phyloP scores from a whole-genome alignment of 2,113 vertebrate genomes.

The Antechinus stuartii region DNA sequence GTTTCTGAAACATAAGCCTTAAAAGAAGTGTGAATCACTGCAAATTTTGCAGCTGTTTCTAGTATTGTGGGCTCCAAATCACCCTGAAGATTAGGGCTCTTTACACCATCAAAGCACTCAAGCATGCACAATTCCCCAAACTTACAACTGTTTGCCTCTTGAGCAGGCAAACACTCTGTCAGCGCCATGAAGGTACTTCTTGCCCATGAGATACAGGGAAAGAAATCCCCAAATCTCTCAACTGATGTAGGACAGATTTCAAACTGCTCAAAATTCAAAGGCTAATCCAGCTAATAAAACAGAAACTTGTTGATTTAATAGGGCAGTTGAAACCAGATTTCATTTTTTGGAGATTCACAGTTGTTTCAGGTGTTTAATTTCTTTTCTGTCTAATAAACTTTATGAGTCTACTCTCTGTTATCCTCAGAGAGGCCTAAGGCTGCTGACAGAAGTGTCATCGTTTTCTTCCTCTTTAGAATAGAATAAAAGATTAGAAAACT shows the following conservation, averaged over 20 bases:
- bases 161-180: not conserved
- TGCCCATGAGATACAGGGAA: not conserved
- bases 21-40: constrained; percentile 52
- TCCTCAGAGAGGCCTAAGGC: not conserved
- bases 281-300: constrained; percentile 10
- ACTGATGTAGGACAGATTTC: not conserved
- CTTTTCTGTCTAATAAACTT: constrained; percentile 31
- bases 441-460: not conserved
- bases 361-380: constrained; percentile 39
- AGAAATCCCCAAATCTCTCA: not conserved
- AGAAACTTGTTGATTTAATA: not conserved
- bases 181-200: not conserved
- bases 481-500: not conserved
- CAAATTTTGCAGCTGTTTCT: constrained; percentile 13
- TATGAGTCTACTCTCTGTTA: not conserved
- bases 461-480: not conserved
- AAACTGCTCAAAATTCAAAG: not conserved
- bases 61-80: constrained; percentile 24
- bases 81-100: constrained; percentile 27
- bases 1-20: constrained; percentile 43
- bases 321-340: not conserved
- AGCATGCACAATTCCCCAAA: constrained; percentile 12
- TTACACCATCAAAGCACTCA: not conserved
- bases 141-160: not conserved
- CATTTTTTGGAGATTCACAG: not conserved